Percentiles rank a stretch among this genome's conserved stretches.
These are phyloP conservation scores for Ceyx margarethae DNA, from an alignment of 2,113 vertebrate species.

Conservation along the genomic window DNA sequence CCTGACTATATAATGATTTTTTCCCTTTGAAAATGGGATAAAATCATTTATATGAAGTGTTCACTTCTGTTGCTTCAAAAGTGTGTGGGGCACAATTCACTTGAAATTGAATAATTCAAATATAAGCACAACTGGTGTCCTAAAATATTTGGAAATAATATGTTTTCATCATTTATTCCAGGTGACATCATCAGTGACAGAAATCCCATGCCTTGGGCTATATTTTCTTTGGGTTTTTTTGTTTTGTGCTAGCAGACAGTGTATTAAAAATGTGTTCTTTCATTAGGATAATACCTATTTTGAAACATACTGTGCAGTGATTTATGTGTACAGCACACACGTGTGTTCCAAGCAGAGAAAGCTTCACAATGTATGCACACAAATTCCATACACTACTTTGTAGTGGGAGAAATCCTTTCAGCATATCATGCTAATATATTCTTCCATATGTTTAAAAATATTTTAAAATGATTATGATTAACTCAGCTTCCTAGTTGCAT, in stretches of 20 bases:
- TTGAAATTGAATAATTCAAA: neutral
- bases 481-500: neutral
- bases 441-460: neutral
- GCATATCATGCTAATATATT: neutral
- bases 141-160: neutral
- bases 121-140: neutral
- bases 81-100: neutral
- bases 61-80: neutral
- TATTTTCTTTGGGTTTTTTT: neutral
- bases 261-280: neutral
- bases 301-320: neutral
- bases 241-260: neutral
- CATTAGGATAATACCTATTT: neutral
- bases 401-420: neutral
- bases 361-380: neutral
- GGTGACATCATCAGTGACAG: neutral
- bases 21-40: neutral
- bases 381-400: neutral
- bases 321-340: neutral
- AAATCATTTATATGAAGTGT: neutral
- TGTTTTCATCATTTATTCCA: neutral
- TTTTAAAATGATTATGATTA: neutral
- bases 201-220: neutral
- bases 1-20: neutral
- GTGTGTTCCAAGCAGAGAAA: neutral